A percentile compares a stretch with the other conserved stretches of the same genome.
phyloP scores from a whole-genome alignment of 1,140 invertebrate genomes.

The Bombus difficillimus region DNA sequence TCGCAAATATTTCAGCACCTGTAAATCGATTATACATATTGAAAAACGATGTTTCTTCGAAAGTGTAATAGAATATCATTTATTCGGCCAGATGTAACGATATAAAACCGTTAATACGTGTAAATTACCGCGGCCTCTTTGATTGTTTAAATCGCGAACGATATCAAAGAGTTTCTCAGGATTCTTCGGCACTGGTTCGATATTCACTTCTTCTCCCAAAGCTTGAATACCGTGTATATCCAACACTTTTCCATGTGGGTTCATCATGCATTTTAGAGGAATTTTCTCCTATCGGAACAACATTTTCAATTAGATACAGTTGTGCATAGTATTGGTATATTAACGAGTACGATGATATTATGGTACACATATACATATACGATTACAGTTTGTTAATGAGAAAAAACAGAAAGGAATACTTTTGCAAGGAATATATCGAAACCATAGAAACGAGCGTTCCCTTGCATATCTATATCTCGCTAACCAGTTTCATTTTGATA shows the following conservation, averaged over 20 bases:
- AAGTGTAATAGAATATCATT: neutral
- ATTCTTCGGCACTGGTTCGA: constrained; percentile 81
- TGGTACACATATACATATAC: neutral
- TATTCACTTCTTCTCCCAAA: constrained; percentile 88
- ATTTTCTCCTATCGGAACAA: constrained; percentile 83
- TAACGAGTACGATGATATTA: neutral
- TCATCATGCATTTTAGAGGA: constrained; percentile 90
- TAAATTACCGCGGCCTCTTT: constrained; percentile 88
- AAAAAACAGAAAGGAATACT: no score
- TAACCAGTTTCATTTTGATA: neutral
- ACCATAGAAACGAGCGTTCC: no score
- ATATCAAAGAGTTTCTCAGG: constrained; percentile 86
- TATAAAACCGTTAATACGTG: neutral
- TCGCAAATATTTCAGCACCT: constrained; percentile 94
- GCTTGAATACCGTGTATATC: constrained; percentile 86
- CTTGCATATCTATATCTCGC: neutral
- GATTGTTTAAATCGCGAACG: constrained; percentile 90
- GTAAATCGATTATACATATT: constrained; percentile 25
- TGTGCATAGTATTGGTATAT: neutral
- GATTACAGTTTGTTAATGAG: neutral
- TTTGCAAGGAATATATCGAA: no score
- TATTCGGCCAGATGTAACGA: neutral
- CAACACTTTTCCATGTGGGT: constrained; percentile 89
- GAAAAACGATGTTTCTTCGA: neutral
- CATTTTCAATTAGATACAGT: neutral